Evolutionary conservation across 2,888 invertebrate species (phyloP), one percentile per base, ranked within the genome.

Genomic region (Ectropis crepuscularia): DNA sequence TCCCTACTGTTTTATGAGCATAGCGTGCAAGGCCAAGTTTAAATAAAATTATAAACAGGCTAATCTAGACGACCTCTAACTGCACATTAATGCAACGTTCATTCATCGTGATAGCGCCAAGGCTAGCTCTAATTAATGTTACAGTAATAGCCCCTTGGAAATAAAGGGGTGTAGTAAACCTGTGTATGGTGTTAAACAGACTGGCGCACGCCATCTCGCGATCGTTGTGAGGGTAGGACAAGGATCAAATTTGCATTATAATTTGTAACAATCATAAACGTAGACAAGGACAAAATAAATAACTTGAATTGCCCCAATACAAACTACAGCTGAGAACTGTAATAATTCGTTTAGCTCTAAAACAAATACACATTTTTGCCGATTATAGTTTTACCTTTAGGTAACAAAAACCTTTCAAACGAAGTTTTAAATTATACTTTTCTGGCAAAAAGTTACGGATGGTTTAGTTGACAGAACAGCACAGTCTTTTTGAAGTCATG

Each of bases 71-170:
- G 74, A 76, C 79, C 79, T 78, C 71, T 66, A 66, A 70, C 70
- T 80, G 81, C 79, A 80, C 68, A 67, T 76, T 76, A 76, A 69
- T 77, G 76, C 79, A 76, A 65, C 72, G 74, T 78, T 74, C 75
- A 80, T 79, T 74, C 71, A 78, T 80, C 77, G 71, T 70, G 78
- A 81, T 82, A 78, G 73, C 74, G 63, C 65, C 71, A 76, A 78
- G 79, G 79, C 67, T 69, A 54, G 39, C 49, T 63, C 49, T 67
- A 68, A 70, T 70, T 72, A 67, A 57, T 70, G 61, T 53, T 53
- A 67, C 48, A 28, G 48, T 60, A 69, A 65, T 62, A 57, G 61
- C 61, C 58, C 60, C 60, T 61, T 63, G 53, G 70, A 82, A 76
- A 79, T 78, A 77, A 74, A 10, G 11, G 28, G 39, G n/a, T 53